Evolutionary conservation across 92 coral and sea anemone species (phyloP), one percentile per base, ranked within the genome.

Genomic region (Bergia sp.): DNA sequence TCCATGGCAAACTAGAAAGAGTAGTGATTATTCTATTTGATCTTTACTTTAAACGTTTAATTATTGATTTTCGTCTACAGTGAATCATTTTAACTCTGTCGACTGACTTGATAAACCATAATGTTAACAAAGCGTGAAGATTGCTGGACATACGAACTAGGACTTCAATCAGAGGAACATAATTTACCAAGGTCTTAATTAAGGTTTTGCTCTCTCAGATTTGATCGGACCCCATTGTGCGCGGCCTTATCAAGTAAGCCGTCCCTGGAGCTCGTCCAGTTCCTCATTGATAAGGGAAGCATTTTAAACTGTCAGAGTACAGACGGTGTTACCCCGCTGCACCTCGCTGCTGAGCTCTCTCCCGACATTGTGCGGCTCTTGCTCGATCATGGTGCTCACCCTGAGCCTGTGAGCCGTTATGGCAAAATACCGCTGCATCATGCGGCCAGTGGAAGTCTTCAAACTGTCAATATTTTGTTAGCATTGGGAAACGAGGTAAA

Each of bases 381-480:
- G 37, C 85, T 81, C 6, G 85, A 61, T 40, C 45, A 20, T 18
- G 85, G 85, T 7, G 85, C 85, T 39, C 45, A 18, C 41, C 74
- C 74, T 38, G 85, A 81, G 71, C 49, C 85, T 50, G 85, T 61
- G 85, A 81, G 85, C 37, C 74, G 85, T 64, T 21, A 38, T 38
- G 85, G 85, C 0, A 81, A 55, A 81, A 61, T 37, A 81, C 85
- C 85, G 85, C 73, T 81, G 85, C 85, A 81, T n/a, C 73, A 81
- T 61, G 85, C 85, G 20, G 85, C 74, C 37, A 61, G 18, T 5
- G 72, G 73, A n/a, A 81, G 18, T 15, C 74, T 41, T 9, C n/a
- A 38, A 18, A 81, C 85, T 16, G 85, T 61, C 37, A 39, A 29
- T 65, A 81, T 20, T 40, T 81, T 81, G 49, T 40, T 81, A 23